Evolutionary conservation across 2,888 invertebrate species (phyloP).

Genomic region (Himalopsyche tibetana): DNA sequence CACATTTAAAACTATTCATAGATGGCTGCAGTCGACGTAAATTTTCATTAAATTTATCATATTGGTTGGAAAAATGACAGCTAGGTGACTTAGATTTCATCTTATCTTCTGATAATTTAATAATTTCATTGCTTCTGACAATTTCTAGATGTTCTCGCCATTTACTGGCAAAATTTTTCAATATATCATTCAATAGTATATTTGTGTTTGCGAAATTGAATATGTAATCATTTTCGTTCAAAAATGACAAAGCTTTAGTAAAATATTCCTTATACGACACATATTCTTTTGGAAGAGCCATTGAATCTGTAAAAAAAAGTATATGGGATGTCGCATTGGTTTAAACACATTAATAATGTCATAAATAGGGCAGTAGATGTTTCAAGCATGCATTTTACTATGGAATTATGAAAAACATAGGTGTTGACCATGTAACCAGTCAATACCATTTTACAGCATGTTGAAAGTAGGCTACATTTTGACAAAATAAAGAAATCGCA

Average conservation of each 20-base stretch:
- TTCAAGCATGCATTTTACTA: no score
- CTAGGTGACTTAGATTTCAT: not conserved
- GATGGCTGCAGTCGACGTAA: conserved; percentile 16
- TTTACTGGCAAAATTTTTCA: conserved; percentile 77
- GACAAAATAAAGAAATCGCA: no score
- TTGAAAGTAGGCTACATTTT: no score
- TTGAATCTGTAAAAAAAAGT: conserved; percentile 46
- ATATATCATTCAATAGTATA: conserved; percentile 76
- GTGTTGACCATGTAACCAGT: no score
- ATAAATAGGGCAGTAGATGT: no score
- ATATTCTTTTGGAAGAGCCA: conserved; percentile 64
- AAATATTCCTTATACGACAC: conserved; percentile 76
- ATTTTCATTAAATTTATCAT: conserved; percentile 70
- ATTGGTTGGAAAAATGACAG: conserved; percentile 59
- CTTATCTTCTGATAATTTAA: not conserved
- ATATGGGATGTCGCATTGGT: no score
- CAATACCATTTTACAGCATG: no score
- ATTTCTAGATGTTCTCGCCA: conserved; percentile 69
- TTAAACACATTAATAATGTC: no score
- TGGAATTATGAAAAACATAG: no score
- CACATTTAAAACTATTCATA: conserved; percentile 56
- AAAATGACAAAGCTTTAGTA: conserved; percentile 75
- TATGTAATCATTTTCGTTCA: conserved; percentile 79
- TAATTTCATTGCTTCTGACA: not conserved
- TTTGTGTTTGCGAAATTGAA: conserved; percentile 82